Base-by-base conservation (phyloP, 2,888 invertebrate genomes). In the Catonia carolina region DNA sequence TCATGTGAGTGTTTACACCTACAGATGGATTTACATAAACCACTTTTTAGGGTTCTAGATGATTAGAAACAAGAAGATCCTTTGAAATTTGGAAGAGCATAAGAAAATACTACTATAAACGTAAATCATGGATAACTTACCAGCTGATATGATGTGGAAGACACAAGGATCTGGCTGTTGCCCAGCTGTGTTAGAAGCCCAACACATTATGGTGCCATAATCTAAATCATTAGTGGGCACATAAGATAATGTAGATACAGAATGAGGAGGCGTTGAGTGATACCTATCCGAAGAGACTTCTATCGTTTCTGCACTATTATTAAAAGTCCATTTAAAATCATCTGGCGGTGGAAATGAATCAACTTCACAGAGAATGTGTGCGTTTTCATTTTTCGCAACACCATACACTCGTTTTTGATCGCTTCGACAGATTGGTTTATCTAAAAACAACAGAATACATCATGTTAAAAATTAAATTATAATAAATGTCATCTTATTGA, bases 251-350 rank as follows among this genome's bases (percentile, higher is more conserved):
- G 85, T 83, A 48, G 83, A 88, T 57, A 77, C 77, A 58, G 81
- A 73, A 33, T 71, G 78, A 20, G 73, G 71, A 2, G 63, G 58
- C 15, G 64, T 67, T 22, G 57, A 63, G 23, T 59, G 61, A 62
- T 42, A 63, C 18, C 62, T 83, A 65, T 79, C 78, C 65, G 80
- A 79, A 37, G 84, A 81, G 69, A 91, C 82, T 68, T 90, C 89
- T 61, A 83, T 78, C 65, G 83, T 83, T 70, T 89, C 89, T 63
- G 87, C 84, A 36, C 90, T 88, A 74, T 90, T 92, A 76, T 94
- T 94, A 71, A 93, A 87, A 23, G 85, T 83, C 92, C 92, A 92
- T 67, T 85, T 85, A 73, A 90, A 92, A 68, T 80, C 84, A 68
- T 85, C 84, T 1, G 89, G 89, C 1, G 83, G 80, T 14, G 92